Conservation (phyloP, 2,888 invertebrate genomes). For the Byasa hedistus region DNA sequence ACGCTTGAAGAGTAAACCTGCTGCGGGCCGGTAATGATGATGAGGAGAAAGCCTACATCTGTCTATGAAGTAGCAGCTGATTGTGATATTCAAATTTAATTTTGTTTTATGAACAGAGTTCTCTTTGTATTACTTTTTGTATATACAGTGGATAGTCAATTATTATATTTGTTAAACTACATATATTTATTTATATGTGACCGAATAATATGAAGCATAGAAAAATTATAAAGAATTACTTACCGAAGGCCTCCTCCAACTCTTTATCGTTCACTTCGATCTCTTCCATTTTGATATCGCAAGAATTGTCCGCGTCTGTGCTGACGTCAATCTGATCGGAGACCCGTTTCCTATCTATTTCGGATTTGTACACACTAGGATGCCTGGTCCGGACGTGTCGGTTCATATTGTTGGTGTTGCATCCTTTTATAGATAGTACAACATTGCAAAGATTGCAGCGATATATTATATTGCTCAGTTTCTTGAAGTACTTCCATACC, state of each 20-base stretch:
- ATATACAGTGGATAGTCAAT: too few species aligned
- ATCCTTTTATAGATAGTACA: conserved; percentile 70
- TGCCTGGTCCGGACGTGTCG: conserved; percentile 66
- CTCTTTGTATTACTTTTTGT: too few species aligned
- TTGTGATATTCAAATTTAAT: too few species aligned
- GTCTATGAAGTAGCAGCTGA: too few species aligned
- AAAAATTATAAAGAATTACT: conserved; percentile 13
- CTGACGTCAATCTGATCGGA: conserved; percentile 23
- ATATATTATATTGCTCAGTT: conserved; percentile 64
- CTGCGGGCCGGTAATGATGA: too few species aligned
- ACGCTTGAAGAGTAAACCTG: too few species aligned
- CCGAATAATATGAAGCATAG: background rate
- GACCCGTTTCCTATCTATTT: conserved; percentile 45
- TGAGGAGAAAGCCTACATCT: too few species aligned
- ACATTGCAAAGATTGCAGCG: conserved; percentile 67
- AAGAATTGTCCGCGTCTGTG: conserved; percentile 12
- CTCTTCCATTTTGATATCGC: conserved; percentile 47
- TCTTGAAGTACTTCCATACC: conserved; percentile 75
- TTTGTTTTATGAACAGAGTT: too few species aligned
- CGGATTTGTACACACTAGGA: conserved; percentile 53
- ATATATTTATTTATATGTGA: too few species aligned
- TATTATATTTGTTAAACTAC: too few species aligned
- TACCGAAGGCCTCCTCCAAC: conserved; percentile 34
- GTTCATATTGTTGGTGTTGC: conserved; percentile 74
- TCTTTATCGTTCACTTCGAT: conserved; percentile 51